phyloP scores from a whole-genome alignment of 2,797 vertebrate species.

The Pipistrellus pipistrellus region DNA sequence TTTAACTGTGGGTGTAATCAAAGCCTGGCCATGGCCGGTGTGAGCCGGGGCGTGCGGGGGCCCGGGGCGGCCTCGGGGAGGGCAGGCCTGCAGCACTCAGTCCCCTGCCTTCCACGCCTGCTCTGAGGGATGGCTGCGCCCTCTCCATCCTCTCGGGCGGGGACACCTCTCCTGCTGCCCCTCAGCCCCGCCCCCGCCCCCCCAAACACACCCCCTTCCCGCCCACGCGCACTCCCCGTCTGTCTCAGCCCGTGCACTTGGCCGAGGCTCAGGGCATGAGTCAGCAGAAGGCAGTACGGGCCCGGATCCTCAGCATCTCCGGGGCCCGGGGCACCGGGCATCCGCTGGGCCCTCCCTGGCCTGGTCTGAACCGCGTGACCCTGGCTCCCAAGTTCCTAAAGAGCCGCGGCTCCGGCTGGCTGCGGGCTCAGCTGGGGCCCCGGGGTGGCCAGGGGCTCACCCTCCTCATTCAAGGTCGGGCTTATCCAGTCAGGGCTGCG shows the following conservation, averaged over 20 bases:
- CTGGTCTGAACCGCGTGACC: background rate
- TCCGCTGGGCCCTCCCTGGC: background rate
- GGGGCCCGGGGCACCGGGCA: fast-evolving
- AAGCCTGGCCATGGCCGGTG: slow-evolving; percentile 85
- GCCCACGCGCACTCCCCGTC: background rate
- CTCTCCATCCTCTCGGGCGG: background rate
- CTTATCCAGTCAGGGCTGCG: slow-evolving; percentile 62
- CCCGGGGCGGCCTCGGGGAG: background rate
- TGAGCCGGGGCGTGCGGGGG: background rate
- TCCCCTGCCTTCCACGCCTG: background rate
- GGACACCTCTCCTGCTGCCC: background rate
- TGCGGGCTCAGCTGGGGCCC: no score
- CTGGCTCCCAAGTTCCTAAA: no score
- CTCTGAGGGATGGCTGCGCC: background rate
- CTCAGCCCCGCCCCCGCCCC: background rate
- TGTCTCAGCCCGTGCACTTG: background rate
- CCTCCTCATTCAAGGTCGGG: slow-evolving; percentile 49
- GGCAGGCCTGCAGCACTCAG: fast-evolving
- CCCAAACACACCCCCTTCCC: background rate
- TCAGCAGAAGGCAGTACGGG: background rate
- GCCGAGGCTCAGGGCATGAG: background rate
- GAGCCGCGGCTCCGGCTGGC: no score
- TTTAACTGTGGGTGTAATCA: slow-evolving; percentile 83
- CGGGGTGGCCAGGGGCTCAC: background rate
- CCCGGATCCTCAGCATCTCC: background rate